Evolutionary conservation across 2,113 vertebrate species (phyloP).

Genomic region (Calidris pugnax): DNA sequence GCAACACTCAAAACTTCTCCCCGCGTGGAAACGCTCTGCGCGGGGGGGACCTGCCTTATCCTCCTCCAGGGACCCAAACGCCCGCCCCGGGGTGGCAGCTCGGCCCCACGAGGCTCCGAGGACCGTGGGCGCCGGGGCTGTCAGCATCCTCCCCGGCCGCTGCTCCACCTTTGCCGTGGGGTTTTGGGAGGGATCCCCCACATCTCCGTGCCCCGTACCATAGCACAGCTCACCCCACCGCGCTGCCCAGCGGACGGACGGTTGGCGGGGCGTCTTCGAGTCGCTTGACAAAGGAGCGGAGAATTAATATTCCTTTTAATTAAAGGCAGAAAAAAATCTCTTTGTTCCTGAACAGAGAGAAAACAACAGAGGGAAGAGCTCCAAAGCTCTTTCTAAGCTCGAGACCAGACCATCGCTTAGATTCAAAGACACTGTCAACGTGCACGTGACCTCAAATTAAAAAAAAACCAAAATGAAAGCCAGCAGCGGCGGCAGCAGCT

Average conservation of each 20-base stretch:
- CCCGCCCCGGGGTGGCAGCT: neutral
- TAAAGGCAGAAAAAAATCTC: slow-evolving; percentile 52
- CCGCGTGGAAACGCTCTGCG: neutral
- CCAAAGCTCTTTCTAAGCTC: slow-evolving; percentile 37
- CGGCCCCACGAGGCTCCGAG: neutral
- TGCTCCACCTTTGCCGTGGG: neutral
- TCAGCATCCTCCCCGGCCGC: slow-evolving; percentile 16
- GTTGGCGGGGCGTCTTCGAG: neutral
- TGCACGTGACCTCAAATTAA: slow-evolving; percentile 54
- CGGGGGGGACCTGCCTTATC: neutral
- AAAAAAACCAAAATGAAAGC: slow-evolving; percentile 52
- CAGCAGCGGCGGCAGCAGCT: slow-evolving; percentile 7
- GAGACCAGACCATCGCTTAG: slow-evolving; percentile 20
- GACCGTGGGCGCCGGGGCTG: neutral
- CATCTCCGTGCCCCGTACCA: neutral
- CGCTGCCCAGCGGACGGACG: neutral
- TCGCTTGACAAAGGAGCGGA: neutral
- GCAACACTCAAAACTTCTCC: slow-evolving; percentile 6
- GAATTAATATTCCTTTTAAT: slow-evolving; percentile 59
- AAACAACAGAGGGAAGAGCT: slow-evolving; percentile 63
- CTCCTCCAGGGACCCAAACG: neutral
- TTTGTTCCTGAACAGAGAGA: slow-evolving; percentile 61
- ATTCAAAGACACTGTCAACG: slow-evolving; percentile 41
- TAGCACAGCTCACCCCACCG: neutral
- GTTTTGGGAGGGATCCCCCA: neutral